Evolutionary conservation across 35 echinoderm and acorn worm genomes (phyloP).

Genomic region (Ophiothrix spiculata): DNA sequence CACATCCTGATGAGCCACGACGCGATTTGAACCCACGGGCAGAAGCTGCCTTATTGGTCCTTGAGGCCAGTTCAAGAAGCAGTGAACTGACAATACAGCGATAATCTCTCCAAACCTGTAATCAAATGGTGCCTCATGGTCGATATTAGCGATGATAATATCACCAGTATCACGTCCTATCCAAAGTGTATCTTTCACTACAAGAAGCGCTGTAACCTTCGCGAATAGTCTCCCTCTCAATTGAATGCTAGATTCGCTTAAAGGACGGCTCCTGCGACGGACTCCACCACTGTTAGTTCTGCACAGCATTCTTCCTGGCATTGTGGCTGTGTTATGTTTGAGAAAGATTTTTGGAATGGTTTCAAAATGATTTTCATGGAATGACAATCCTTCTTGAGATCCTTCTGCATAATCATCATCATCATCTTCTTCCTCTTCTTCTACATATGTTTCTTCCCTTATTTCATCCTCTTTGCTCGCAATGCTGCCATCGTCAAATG

Average conservation of each 20-base stretch:
- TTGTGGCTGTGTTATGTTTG: neutral
- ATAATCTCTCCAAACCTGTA: slow-evolving; percentile 36
- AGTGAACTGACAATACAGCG: neutral
- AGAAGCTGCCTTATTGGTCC: slow-evolving; percentile 2
- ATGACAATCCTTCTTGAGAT: neutral
- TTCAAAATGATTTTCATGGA: neutral
- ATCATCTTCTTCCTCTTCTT: neutral
- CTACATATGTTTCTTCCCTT: neutral
- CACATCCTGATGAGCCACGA: slow-evolving; percentile 26
- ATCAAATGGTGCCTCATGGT: neutral
- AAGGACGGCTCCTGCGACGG: neutral
- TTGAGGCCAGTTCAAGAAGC: neutral
- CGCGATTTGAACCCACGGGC: slow-evolving; percentile 18
- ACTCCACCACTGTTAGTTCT: neutral
- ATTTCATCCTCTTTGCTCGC: neutral
- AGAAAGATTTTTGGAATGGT: neutral
- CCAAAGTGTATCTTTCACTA: slow-evolving; percentile 62
- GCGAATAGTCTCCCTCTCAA: neutral
- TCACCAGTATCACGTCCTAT: slow-evolving; percentile 47
- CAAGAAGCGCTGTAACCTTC: slow-evolving; percentile 39
- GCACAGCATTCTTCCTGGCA: neutral
- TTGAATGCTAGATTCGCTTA: neutral
- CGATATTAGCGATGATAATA: slow-evolving; percentile 36
- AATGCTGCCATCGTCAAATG: no score
- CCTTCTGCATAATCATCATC: neutral